Percentiles rank a stretch among this genome's conserved stretches.
phyloP scores from a whole-genome alignment of 2,113 vertebrate species.

The Pachypanchax playfairii region DNA sequence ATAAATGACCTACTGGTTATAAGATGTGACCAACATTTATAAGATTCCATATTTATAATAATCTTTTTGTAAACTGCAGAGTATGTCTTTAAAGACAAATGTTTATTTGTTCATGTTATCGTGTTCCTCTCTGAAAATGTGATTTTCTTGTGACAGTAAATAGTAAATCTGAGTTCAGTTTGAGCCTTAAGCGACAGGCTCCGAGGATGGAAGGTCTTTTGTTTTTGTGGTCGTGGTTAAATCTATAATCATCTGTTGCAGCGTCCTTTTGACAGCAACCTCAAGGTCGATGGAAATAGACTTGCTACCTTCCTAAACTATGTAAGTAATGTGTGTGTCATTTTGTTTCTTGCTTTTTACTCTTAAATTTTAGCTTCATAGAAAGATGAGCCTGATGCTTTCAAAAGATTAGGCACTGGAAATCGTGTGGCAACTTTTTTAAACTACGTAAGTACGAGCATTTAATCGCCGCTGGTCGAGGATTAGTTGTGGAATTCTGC shows the following conservation, averaged over 20 bases:
- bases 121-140: not conserved
- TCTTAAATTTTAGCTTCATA: slow-evolving; percentile 94
- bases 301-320: slow-evolving; percentile 99
- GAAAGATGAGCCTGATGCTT: slow-evolving; percentile 98
- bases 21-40: too few species aligned
- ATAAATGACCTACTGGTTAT: too few species aligned
- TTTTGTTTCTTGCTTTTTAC: slow-evolving; percentile 76
- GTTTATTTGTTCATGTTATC: too few species aligned
- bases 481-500: not conserved
- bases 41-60: too few species aligned
- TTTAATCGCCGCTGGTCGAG: slow-evolving; percentile 36
- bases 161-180: slow-evolving; percentile 11
- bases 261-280: slow-evolving; percentile 97
- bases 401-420: slow-evolving; percentile 99
- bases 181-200: slow-evolving; percentile 36
- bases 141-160: not conserved
- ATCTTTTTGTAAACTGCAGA: too few species aligned
- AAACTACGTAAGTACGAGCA: slow-evolving; percentile 96
- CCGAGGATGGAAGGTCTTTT: slow-evolving; percentile 18
- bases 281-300: slow-evolving; percentile 97
- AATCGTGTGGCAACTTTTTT: slow-evolving; percentile 99
- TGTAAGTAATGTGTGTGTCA: slow-evolving; percentile 87
- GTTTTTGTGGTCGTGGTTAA: slow-evolving; percentile 81
- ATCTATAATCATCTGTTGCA: slow-evolving; percentile 93
- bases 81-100: too few species aligned